Conservation (phyloP, 2,113 vertebrate genomes). For the Lophotis ruficrista region DNA sequence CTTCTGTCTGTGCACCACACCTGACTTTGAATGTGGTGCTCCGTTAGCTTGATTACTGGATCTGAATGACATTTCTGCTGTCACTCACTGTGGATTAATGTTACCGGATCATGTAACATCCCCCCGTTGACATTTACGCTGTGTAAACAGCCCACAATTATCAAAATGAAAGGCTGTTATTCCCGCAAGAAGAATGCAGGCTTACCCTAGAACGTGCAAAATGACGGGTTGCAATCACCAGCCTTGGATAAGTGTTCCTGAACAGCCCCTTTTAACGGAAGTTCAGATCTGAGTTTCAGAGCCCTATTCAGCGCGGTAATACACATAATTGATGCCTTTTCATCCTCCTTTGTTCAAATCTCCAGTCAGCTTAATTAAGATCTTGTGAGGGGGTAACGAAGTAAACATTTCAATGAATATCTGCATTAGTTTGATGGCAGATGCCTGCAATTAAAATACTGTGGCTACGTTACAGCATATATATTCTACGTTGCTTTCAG, state of each 20-base stretch:
- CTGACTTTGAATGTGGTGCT: neutral
- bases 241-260: neutral
- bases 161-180: neutral
- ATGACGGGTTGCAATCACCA: neutral
- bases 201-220: neutral
- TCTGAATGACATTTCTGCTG: neutral
- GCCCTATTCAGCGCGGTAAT: conserved; percentile 20
- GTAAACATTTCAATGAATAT: conserved; percentile 30
- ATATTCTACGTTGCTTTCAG: neutral
- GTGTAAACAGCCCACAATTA: neutral
- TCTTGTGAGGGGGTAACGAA: conserved; percentile 24
- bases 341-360: conserved; percentile 21
- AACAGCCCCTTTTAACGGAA: neutral
- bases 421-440: conserved; percentile 17
- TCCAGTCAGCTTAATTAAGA: conserved; percentile 61
- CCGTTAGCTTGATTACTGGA: neutral
- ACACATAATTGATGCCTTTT: conserved; percentile 48
- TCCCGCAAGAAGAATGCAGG: neutral
- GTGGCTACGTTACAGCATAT: neutral
- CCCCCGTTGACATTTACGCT: neutral
- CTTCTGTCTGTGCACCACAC: accelerated
- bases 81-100: neutral
- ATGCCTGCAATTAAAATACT: conserved; percentile 37
- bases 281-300: conserved; percentile 1
- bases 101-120: neutral